A percentile compares a stretch with the other conserved stretches of the same genome.
Conservation (phyloP, 2,888 invertebrate species). For the Nesidiocoris tenuis region DNA sequence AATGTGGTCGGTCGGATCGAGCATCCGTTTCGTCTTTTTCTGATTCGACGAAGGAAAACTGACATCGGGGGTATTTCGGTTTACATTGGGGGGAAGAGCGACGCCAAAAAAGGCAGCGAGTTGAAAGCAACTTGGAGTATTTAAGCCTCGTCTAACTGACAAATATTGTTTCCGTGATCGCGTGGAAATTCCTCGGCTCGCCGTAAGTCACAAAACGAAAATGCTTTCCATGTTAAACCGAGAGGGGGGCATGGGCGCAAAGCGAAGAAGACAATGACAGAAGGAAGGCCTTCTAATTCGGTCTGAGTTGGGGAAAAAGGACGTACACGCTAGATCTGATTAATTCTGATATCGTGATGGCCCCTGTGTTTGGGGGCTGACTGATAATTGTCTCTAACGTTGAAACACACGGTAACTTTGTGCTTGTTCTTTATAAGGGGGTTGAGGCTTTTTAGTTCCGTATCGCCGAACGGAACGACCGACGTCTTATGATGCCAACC, state of each 20-base stretch:
- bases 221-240: slow-evolving; percentile 18
- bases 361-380: slow-evolving; percentile 1
- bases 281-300: slow-evolving; percentile 29
- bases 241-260: not conserved
- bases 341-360: slow-evolving; percentile 41
- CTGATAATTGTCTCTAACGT: slow-evolving; percentile 32
- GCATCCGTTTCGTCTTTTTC: not conserved
- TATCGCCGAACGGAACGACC: not conserved
- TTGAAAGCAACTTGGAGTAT: slow-evolving; percentile 13
- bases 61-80: not conserved
- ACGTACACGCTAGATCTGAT: slow-evolving; percentile 40
- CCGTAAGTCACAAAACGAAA: slow-evolving; percentile 35
- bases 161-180: slow-evolving; percentile 43
- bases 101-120: not conserved
- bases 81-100: not conserved
- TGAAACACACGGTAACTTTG: not conserved
- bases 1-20: not conserved
- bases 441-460: not conserved
- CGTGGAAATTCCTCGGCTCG: slow-evolving; percentile 32
- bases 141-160: slow-evolving; percentile 41
- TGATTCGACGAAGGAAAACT: not conserved
- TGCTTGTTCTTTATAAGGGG: not conserved
- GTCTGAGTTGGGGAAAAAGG: slow-evolving; percentile 8
- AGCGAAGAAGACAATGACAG: not conserved
- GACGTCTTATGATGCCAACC: slow-evolving; percentile 18